These are phyloP conservation scores for Oncorhynchus keta DNA, from an alignment of 2,113 vertebrate genomes.

Conservation along the genomic window DNA sequence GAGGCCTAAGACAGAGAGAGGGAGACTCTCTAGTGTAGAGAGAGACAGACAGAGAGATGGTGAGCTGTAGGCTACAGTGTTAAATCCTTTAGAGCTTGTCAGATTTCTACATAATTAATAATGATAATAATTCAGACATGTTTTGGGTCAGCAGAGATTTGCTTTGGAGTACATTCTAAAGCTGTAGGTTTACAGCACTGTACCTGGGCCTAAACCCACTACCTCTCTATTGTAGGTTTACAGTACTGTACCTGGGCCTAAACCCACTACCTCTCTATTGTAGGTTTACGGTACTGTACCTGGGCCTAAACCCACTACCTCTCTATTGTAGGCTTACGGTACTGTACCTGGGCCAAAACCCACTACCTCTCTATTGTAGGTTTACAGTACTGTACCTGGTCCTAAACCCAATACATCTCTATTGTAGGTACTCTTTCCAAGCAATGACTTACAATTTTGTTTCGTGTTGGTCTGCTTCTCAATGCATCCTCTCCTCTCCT, in stretches of 20 bases:
- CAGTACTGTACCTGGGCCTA: background rate
- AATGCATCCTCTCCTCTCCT: too few species aligned
- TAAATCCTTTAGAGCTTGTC: slow-evolving; percentile 43
- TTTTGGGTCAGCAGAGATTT: slow-evolving; percentile 32
- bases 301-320: too few species aligned
- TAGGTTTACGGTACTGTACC: rapidly evolving
- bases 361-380: too few species aligned
- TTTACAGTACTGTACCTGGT: too few species aligned
- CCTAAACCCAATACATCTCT: too few species aligned
- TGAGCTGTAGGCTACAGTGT: slow-evolving; percentile 28
- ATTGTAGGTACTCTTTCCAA: too few species aligned
- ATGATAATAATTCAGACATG: slow-evolving; percentile 22
- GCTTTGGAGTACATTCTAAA: slow-evolving; percentile 22
- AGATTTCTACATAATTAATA: slow-evolving; percentile 48
- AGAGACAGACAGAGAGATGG: background rate
- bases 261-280: background rate
- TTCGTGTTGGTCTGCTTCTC: too few species aligned
- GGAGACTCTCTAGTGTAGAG: background rate
- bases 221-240: background rate
- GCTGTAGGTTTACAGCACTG: background rate
- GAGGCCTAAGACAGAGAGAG: slow-evolving; percentile 1
- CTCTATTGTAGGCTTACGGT: too few species aligned
- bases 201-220: slow-evolving; percentile 1
- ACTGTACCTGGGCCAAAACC: too few species aligned
- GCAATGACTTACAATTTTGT: too few species aligned